phyloP scores from a whole-genome alignment of 1,140 invertebrate genomes.

The Amyelois transitella region DNA sequence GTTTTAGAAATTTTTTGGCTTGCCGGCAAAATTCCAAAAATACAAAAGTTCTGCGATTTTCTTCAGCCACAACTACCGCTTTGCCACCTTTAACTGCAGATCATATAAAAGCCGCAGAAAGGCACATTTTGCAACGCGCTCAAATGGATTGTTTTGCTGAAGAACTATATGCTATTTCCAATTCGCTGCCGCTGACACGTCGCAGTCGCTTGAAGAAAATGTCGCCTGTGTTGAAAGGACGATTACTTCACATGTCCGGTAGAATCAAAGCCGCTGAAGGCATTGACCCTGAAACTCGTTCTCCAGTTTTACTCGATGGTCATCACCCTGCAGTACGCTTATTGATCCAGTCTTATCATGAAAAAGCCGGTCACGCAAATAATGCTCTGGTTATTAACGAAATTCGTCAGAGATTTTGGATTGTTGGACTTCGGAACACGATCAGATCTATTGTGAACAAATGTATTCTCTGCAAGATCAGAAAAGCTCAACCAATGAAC shows the following conservation, averaged over 20 bases:
- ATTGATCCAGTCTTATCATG: not conserved
- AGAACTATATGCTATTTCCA: not conserved
- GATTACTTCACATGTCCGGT: not conserved
- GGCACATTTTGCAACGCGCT: not conserved
- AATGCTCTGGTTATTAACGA: not conserved
- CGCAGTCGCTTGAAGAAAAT: not conserved
- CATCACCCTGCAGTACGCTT: not conserved
- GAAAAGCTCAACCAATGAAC: slow-evolving; percentile 6
- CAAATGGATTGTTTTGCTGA: not conserved
- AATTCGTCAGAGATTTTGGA: not conserved
- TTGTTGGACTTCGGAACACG: not conserved
- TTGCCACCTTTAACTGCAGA: not conserved
- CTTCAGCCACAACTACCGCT: not conserved
- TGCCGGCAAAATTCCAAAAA: slow-evolving; percentile 1
- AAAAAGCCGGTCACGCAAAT: not conserved
- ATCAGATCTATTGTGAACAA: not conserved
- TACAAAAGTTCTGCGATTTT: not conserved
- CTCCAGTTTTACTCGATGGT: slow-evolving; percentile 3
- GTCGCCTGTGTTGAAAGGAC: not conserved
- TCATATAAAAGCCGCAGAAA: not conserved
- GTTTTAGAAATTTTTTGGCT: not conserved
- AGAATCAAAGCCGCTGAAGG: not conserved
- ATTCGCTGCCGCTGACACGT: not conserved
- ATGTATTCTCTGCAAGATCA: slow-evolving; percentile 16
- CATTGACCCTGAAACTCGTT: not conserved